Evolutionary conservation across 2,888 invertebrate species (phyloP), one percentile per base, ranked within the genome.

Genomic region (Stenodera caucasica): DNA sequence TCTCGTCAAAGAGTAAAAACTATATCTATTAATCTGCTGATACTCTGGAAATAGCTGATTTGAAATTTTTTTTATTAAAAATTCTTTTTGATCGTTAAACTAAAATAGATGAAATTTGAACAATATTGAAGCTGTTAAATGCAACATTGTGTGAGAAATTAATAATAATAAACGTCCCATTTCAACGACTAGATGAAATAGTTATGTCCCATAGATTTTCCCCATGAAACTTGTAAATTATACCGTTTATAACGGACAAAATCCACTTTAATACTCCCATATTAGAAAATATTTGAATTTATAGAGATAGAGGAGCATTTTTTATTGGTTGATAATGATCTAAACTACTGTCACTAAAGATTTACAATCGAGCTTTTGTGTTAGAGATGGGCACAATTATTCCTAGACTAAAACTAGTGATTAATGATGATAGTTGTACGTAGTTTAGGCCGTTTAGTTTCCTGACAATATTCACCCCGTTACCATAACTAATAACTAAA

Each of bases 361-460:
- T 45, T 45, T 12, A 45, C 21, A 45, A 45, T 45, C n/a, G n/a
- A 45, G 21, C 12, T 18, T 8, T 40, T 40, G 0, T 18, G 40
- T 15, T 45, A 21, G n/a, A 40, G 11, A 45, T 21, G 21, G 21
- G 11, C 21, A 45, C 11, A 21, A 45, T 45, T 12, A 45, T 45
- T 45, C 21, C 5, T 45, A 11, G 21, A 18, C 45, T 21, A 45
- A 45, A 45, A 45, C 45, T 21, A 11, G 45, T 45, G 45, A 45
- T 45, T 45, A 45, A 45, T 45, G 45, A 45, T 21, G n/a, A n/a
- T n/a, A 45, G 45, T 45, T 45, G 45, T 11, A 21, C 12, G 21
- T 45, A 21, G 18, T 45, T 45, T 45, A 21, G 45, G 45, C 21
- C 21, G 21, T 45, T 21, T 21, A 18, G 45, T 45, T 45, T 45